phyloP scores from a whole-genome alignment of 1,140 invertebrate species.

The Onthophagus taurus region DNA sequence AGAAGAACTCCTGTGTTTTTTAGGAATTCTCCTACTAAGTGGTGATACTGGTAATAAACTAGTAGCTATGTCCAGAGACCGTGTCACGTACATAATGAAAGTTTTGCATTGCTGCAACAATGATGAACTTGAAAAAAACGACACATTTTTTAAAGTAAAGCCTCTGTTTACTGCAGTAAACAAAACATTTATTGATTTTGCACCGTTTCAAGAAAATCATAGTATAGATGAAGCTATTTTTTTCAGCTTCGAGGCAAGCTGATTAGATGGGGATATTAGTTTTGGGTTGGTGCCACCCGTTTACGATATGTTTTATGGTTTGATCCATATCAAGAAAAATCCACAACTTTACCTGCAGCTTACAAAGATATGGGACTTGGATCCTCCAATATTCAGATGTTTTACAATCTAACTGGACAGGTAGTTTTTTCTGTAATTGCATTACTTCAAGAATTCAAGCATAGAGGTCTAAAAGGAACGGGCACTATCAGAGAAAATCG shows the following conservation, averaged over 20 bases:
- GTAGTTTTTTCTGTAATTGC: conserved; percentile 21
- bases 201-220: conserved; percentile 24
- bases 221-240: conserved; percentile 24
- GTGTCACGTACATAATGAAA: conserved; percentile 22
- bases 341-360: not conserved
- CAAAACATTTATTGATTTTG: conserved; percentile 13
- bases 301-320: conserved; percentile 12
- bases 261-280: conserved; percentile 10
- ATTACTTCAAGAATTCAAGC: conserved; percentile 17
- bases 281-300: not conserved
- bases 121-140: conserved; percentile 18
- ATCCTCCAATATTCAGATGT: not conserved
- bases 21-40: too few relatives aligned
- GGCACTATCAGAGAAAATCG: conserved; percentile 20
- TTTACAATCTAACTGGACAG: too few relatives aligned
- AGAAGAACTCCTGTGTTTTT: too few relatives aligned
- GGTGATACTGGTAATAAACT: too few relatives aligned
- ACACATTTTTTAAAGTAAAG: conserved; percentile 31
- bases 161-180: conserved; percentile 19
- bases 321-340: conserved; percentile 8
- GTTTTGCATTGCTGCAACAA: conserved; percentile 27
- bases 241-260: conserved; percentile 16
- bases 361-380: not conserved
- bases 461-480: conserved; percentile 14
- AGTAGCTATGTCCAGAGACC: too few relatives aligned